Evolutionary conservation across 1,140 invertebrate genomes (phyloP).

Genomic region (Platorchestia sp.): DNA sequence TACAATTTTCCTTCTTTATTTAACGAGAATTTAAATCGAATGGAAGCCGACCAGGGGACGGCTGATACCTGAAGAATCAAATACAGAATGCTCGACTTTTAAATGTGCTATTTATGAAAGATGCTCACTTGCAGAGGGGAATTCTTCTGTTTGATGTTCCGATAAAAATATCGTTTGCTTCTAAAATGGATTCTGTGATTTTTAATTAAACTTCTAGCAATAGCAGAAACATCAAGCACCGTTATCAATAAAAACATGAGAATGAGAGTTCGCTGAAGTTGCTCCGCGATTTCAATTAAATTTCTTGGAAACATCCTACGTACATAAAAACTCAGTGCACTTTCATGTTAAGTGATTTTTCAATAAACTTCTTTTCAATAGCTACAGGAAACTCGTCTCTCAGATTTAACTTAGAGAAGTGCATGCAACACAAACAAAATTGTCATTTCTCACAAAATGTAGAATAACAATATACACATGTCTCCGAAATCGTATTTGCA

Average conservation of each 20-base stretch:
- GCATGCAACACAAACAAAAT: no score
- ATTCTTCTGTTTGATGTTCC: background rate
- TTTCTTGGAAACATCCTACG: no score
- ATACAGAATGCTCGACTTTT: background rate
- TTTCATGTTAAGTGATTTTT: no score
- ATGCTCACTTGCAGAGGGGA: background rate
- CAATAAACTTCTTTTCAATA: background rate
- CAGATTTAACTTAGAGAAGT: background rate
- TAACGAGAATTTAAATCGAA: background rate
- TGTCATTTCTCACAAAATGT: no score
- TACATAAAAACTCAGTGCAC: no score
- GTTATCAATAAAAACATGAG: background rate
- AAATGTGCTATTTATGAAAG: background rate
- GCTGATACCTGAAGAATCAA: background rate
- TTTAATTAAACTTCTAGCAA: background rate
- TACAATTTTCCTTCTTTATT: background rate
- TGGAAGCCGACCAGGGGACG: background rate
- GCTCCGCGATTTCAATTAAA: no score
- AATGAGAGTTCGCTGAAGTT: no score
- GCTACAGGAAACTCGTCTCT: background rate
- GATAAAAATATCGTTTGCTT: background rate
- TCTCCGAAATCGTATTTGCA: background rate
- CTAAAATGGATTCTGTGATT: background rate
- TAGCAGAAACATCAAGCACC: background rate
- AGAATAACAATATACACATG: background rate